Evolutionary conservation across 1,140 invertebrate genomes (phyloP), one percentile per base, ranked within the genome.

Genomic region (Oncopodura yosiiana): DNA sequence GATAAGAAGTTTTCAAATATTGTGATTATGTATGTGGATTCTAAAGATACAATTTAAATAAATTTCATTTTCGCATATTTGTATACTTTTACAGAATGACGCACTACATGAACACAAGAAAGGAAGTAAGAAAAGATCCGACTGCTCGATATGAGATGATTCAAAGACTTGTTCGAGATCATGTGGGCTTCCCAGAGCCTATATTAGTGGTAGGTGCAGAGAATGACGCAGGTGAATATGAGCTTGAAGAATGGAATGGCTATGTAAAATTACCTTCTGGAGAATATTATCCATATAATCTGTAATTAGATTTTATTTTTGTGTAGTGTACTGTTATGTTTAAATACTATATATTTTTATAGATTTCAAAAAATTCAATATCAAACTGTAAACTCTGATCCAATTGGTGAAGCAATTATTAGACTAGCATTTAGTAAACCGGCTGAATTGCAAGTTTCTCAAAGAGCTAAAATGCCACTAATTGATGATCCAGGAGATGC

Each of bases 61-160:
- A n/a, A n/a, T n/a, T n/a, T n/a, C n/a, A n/a, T n/a, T n/a, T n/a
- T n/a, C n/a, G n/a, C n/a, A n/a, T n/a, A n/a, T n/a, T n/a, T n/a
- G n/a, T n/a, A n/a, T n/a, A n/a, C n/a, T n/a, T n/a, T n/a, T n/a
- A n/a, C n/a, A n/a, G n/a, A n/a, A n/a, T 46, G 3, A 46, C 44
- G 2, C 44, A 46, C 27, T 46, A 19, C 27, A 46, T 46, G 44
- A 27, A 46, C 44, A 29, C 21, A 18, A 46, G 34, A 30, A 46
- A 34, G 23, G 34, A 46, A 9, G 18, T 46, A 0, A 27, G 34
- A 16, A 30, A 32, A 32, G 29, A 46, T 32, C 44, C 44, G 6
- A 27, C 19, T 1, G 26, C 16, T 8, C 30, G 34, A 12, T 46
- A 46, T 9, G 44, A 46, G 0, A 19, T 32, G n/a, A 14, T 34